Base-by-base conservation (phyloP, 2,888 invertebrate genomes). In the Troides oblongomaculatus region DNA sequence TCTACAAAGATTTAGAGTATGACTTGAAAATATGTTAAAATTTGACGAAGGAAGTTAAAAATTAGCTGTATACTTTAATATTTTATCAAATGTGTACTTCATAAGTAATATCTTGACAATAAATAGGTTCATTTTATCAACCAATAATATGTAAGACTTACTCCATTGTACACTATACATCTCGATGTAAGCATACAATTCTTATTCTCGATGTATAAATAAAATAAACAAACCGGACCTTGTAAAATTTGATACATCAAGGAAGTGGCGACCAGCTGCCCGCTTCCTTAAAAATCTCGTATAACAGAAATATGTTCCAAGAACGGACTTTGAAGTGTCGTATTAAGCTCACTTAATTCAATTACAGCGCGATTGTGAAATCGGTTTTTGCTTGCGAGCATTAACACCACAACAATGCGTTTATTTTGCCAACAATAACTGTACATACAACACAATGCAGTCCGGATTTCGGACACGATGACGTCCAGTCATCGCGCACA, bases 381-480 rank as follows among this genome's bases (percentile, higher is more conserved):
- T 70, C 70, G 79, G 82, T 89, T 90, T 91, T 88, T 90, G 84
- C 87, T 77, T 78, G 77, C 64, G 66, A 58, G 66, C 56, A 53
- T 81, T 84, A 77, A 82, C 79, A 81, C 76, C 71, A 72, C 78
- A 81, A 89, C 88, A 91, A 90, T 84, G 77, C 80, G 74, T 79
- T 84, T 90, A 90, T 92, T 92, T 91, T 87, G 89, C 82, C 90
- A 91, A 92, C 89, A 92, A 88, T 91, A 90, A 90, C 90, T 87
- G 89, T 89, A 84, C 81, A 84, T 79, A 76, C 77, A 72, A 79
- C 77, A 85, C 79, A 80, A 82, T 78, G 73, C 74, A 43, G 75
- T 74, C 76, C 72, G 73, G 75, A 72, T 71, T 73, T 79, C 77
- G 79, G 79, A 77, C 78, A 74, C 77, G 79, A 72, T 76, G 81